Evolutionary conservation across 2,888 invertebrate species (phyloP).

Genomic region (Junonia oenone): DNA sequence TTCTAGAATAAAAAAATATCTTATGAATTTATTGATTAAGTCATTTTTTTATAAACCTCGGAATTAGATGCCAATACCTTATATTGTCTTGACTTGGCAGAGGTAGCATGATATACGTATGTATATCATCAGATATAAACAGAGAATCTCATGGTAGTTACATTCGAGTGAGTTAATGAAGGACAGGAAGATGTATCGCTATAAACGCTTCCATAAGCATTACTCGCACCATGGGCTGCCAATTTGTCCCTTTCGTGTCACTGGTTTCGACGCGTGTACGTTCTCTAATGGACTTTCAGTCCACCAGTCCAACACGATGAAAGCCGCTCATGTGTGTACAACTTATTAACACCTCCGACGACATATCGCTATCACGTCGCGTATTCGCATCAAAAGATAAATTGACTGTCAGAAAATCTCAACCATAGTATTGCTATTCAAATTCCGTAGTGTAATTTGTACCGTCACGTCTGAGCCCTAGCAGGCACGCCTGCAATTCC

Average conservation of each 20-base stretch:
- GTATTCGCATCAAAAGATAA: conserved; percentile 34
- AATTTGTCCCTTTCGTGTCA: conserved; percentile 68
- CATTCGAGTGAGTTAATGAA: no score
- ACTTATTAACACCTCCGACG: conserved; percentile 1
- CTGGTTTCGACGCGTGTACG: conserved; percentile 47
- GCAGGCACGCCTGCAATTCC: conserved; percentile 38
- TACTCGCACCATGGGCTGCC: conserved; percentile 50
- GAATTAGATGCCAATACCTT: no score
- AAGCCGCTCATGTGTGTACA: not conserved
- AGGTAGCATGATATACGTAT: no score
- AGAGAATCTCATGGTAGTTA: no score
- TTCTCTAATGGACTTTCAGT: conserved; percentile 32
- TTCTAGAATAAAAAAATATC: no score
- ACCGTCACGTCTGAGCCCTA: conserved; percentile 30
- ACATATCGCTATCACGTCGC: conserved; percentile 13
- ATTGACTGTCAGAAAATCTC: conserved; percentile 26
- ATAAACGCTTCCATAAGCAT: conserved; percentile 40
- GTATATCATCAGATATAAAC: no score
- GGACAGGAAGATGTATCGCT: no score
- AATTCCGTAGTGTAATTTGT: conserved; percentile 24
- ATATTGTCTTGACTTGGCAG: no score
- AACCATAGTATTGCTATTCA: conserved; percentile 25
- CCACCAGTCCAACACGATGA: conserved; percentile 12
- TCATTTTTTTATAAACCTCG: no score
- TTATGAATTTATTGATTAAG: no score